Conservation (phyloP, 2,797 vertebrate species). For the Poecilia gillii region DNA sequence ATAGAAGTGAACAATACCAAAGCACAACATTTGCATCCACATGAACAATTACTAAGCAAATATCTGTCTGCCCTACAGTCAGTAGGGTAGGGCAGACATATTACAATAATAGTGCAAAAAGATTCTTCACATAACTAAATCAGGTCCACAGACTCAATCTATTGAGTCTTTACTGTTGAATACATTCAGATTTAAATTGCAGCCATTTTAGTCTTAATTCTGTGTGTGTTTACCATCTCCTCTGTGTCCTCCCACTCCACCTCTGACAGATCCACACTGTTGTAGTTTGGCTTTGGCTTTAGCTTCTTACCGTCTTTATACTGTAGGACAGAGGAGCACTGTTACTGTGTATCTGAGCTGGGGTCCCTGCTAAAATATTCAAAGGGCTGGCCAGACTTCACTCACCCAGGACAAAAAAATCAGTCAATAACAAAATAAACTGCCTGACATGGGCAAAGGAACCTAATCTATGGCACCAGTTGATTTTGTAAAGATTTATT, state of each 20-base stretch:
- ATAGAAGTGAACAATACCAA: neutral
- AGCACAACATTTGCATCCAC: neutral
- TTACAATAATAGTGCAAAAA: neutral
- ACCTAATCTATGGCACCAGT: neutral
- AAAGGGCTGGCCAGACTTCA: neutral
- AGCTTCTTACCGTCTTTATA: slow-evolving; percentile 93
- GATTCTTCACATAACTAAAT: neutral
- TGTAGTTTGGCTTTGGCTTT: slow-evolving; percentile 95
- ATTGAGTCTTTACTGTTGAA: neutral
- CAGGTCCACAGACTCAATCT: neutral
- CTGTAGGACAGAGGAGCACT: slow-evolving; percentile 66
- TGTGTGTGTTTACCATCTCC: slow-evolving; percentile 82
- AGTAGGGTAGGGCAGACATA: neutral
- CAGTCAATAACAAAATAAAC: neutral
- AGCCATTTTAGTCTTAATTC: neutral
- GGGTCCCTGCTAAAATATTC: neutral
- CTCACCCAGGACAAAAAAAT: neutral
- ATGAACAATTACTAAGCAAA: neutral
- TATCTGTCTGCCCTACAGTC: neutral
- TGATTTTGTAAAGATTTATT: neutral
- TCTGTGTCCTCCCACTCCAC: slow-evolving; percentile 94
- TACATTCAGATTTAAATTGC: neutral
- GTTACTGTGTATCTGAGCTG: slow-evolving; percentile 9
- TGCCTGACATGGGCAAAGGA: neutral
- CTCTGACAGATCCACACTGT: slow-evolving; percentile 95